Percentiles rank a stretch among this genome's conserved stretches.
These are phyloP conservation scores for Meloe dianella DNA, from an alignment of 2,888 invertebrate species.

Conservation along the genomic window DNA sequence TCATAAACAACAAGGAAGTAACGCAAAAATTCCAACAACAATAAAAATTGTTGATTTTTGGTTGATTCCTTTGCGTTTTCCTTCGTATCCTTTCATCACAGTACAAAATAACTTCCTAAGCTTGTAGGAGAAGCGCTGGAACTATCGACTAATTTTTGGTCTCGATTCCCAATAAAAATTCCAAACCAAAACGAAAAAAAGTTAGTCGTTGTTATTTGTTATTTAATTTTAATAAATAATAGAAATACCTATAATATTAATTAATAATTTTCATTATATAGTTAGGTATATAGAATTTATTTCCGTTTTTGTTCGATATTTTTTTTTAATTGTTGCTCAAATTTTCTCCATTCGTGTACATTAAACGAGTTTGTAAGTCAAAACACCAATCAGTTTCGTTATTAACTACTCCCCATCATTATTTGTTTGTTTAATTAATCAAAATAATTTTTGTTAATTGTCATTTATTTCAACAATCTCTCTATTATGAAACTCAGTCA, in stretches of 20 bases:
- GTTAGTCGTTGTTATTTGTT: slow-evolving; percentile 9
- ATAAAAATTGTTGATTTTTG: neutral
- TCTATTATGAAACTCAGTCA: slow-evolving; percentile 26
- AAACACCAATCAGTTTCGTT: slow-evolving; percentile 31
- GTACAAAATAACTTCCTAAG: slow-evolving; percentile 42
- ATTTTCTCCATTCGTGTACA: slow-evolving; percentile 31
- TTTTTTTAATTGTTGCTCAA: slow-evolving; percentile 43
- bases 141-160: slow-evolving; percentile 9
- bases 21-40: neutral
- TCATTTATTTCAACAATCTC: neutral
- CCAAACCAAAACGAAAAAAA: neutral
- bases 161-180: neutral
- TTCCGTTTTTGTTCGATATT: slow-evolving; percentile 23
- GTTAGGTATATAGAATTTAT: slow-evolving; percentile 16
- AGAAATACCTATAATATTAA: neutral
- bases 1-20: neutral
- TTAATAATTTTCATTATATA: neutral
- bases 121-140: slow-evolving; percentile 23
- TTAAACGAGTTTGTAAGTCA: slow-evolving; percentile 27
- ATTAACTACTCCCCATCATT: neutral
- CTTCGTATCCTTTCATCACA: slow-evolving; percentile 30
- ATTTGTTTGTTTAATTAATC: neutral
- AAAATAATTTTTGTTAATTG: neutral
- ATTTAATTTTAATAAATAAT: neutral
- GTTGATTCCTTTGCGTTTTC: slow-evolving; percentile 16